Evolutionary conservation across 2,113 vertebrate species (phyloP), one percentile per base, ranked within the genome.

Genomic region (Actenoides lindsayi): DNA sequence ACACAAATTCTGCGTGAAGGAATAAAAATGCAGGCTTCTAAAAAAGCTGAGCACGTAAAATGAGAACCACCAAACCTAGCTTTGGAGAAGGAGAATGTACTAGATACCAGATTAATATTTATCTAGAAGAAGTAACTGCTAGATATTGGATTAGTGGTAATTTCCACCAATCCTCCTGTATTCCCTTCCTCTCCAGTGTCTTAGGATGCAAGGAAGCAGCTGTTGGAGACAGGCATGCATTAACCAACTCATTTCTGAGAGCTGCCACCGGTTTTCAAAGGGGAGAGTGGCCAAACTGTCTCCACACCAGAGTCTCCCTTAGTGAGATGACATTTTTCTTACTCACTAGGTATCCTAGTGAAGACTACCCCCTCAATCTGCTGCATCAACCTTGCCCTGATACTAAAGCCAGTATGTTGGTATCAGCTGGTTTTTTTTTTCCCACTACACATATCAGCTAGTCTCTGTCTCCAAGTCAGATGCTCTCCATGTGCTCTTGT

Each of bases 221-320:
- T 87, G 19, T 37, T 78, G 51, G 25, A 93, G 64, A 44, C 6
- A n/a, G 50, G n/a, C 0, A 1, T 21, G 6, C 6, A 0, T 53
- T 63, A 82, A 76, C 17, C 65, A 95, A 0, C 46, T 60, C 8
- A 18, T 10, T 59, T 89, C 35, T 68, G 87, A 89, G 30, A 91
- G 33, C 60, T 76, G 33, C 51, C 42, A 53, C 33, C 35, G 19
- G 33, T 71, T 87, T 87, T 92, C 67, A 82, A 3, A 14, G 35
- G 27, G 8, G 17, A 53, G 21, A 78, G 80, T 14, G 50, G 28
- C 23, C 6, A 9, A 35, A 30, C 17, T 39, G 5, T 42, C 39
- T 87, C n/a, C 2, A 2, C 4, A 6, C 46, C 30, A 64, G 35
- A 56, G 35, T 48, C 20, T 93, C 20, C 69, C 56, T 39, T 25